Conservation (phyloP, 1,140 invertebrate genomes). For the Caerostris extrusa region DNA sequence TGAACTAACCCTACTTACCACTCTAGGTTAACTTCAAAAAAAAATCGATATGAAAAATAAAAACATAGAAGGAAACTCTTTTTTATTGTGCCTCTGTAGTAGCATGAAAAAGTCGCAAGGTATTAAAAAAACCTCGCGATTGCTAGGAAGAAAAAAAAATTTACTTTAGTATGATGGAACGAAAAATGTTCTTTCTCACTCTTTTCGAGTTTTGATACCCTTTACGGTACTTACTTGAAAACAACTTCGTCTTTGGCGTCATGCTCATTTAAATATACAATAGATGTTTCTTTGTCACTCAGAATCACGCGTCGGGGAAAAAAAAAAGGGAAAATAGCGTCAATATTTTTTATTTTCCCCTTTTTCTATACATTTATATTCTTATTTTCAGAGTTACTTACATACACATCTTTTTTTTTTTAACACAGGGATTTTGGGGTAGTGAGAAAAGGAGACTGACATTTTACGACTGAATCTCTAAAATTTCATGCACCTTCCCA, state of each 20-base stretch:
- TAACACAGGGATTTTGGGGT: slow-evolving; percentile 52
- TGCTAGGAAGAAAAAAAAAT: neutral
- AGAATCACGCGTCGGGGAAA: neutral
- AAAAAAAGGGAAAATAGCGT: neutral
- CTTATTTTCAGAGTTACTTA: slow-evolving; percentile 39
- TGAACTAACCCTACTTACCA: slow-evolving; percentile 9
- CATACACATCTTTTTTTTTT: neutral
- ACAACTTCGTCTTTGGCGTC: slow-evolving; percentile 20
- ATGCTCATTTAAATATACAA: slow-evolving; percentile 64
- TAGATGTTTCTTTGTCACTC: slow-evolving; percentile 63
- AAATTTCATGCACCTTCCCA: slow-evolving; percentile 49
- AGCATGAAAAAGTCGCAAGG: neutral
- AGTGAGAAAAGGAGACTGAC: slow-evolving; percentile 22
- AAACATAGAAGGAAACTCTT: neutral
- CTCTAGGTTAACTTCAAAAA: neutral
- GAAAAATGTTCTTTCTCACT: slow-evolving; percentile 9
- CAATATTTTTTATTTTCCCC: neutral
- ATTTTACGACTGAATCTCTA: slow-evolving; percentile 69
- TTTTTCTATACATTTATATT: neutral
- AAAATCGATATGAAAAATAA: neutral
- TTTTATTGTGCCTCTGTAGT: neutral
- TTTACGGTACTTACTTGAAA: slow-evolving; percentile 35
- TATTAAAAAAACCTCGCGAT: neutral
- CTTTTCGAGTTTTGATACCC: neutral
- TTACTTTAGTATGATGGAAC: slow-evolving; percentile 25